A percentile compares a stretch with the other conserved stretches of the same genome.
phyloP scores from a whole-genome alignment of 2,888 invertebrate species.

The Drosophila fulvimacula region DNA sequence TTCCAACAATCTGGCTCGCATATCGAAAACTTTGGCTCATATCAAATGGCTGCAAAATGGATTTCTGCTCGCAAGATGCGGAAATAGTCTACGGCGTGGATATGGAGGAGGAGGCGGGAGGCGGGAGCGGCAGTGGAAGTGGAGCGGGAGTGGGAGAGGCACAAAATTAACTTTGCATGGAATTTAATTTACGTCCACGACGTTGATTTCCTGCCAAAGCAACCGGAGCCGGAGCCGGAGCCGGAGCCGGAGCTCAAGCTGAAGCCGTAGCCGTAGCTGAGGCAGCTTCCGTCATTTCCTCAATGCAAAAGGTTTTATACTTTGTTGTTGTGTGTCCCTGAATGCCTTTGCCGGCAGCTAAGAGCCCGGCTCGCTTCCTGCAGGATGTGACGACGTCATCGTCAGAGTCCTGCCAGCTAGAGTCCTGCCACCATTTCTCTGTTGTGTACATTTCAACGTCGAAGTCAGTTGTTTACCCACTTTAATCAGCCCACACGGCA shows the following conservation, averaged over 20 bases:
- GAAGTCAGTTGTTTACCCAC: constrained; percentile 73
- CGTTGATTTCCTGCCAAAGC: constrained; percentile 82
- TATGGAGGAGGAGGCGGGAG: not conserved
- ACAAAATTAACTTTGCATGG: constrained; percentile 78
- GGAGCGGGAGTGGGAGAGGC: not conserved
- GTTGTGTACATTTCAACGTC: constrained; percentile 51
- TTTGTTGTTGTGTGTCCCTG: constrained; percentile 5
- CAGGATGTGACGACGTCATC: constrained; percentile 69
- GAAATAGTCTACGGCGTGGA: constrained; percentile 47
- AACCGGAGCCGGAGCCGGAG: constrained; percentile 42
- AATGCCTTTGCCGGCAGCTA: constrained; percentile 26
- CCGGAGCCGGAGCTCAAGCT: not conserved
- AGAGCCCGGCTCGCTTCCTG: constrained; percentile 64
- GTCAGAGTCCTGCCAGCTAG: constrained; percentile 29
- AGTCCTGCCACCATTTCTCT: constrained; percentile 11
- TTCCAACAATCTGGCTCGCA: not conserved
- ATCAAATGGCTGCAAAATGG: constrained; percentile 30
- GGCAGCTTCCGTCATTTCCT: constrained; percentile 82
- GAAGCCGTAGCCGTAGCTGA: constrained; percentile 32
- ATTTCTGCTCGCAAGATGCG: constrained; percentile 43
- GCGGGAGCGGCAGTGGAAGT: not conserved
- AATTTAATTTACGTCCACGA: constrained; percentile 83
- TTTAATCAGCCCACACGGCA: constrained; percentile 65
- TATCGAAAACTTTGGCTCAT: constrained; percentile 22
- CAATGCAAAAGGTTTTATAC: constrained; percentile 59